A percentile compares a stretch with the other conserved stretches of the same genome.
Evolutionary conservation across 2,888 invertebrate genomes (phyloP).

Genomic region (Ectropis crepuscularia): DNA sequence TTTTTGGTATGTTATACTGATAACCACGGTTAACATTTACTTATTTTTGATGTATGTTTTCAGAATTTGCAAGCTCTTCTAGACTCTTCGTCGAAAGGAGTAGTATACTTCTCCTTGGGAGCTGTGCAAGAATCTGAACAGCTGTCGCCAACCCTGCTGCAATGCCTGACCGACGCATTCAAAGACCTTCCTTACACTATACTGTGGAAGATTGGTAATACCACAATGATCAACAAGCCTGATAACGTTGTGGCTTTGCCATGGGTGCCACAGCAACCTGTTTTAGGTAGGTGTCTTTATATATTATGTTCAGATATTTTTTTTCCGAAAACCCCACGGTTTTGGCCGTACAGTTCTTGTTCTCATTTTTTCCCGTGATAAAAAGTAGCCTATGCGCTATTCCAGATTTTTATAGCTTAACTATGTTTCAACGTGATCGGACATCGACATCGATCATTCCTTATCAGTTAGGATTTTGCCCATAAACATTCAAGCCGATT

Average conservation of each 20-base stretch:
- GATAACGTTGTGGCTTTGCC: constrained; percentile 71
- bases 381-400: too few relatives aligned
- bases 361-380: too few relatives aligned
- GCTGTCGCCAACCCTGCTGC: constrained; percentile 64
- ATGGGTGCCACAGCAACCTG: constrained; percentile 85
- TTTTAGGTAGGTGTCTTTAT: constrained; percentile 68
- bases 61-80: constrained; percentile 66
- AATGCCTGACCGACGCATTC: constrained; percentile 75
- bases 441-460: not conserved
- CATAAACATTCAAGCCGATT: too few relatives aligned
- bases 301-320: too few relatives aligned
- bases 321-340: too few relatives aligned
- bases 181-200: constrained; percentile 76
- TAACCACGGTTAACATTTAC: too few relatives aligned
- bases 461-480: too few relatives aligned
- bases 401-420: too few relatives aligned
- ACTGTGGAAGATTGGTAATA: constrained; percentile 82
- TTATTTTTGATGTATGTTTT: constrained; percentile 37
- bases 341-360: too few relatives aligned
- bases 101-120: constrained; percentile 80
- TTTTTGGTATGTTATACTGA: too few relatives aligned
- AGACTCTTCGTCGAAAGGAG: constrained; percentile 74
- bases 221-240: constrained; percentile 67
- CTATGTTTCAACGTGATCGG: not conserved
- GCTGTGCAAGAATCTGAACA: constrained; percentile 75